These are phyloP conservation scores for Aphelocoma californica DNA, from an alignment of 2,797 vertebrate genomes.

Conservation along the genomic window DNA sequence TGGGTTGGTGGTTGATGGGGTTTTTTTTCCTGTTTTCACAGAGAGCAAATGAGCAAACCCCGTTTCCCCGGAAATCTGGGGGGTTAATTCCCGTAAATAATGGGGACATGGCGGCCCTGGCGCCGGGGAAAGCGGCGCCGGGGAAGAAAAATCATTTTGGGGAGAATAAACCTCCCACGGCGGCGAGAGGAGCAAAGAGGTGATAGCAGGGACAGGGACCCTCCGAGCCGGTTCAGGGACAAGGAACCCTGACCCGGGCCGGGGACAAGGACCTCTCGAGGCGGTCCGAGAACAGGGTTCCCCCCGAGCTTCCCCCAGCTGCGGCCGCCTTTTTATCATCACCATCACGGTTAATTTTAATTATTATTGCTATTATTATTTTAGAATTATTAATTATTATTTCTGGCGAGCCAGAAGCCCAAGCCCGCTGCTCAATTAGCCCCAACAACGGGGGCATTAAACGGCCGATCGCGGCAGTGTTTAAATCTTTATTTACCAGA, in stretches of 20 bases:
- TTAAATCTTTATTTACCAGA: constrained; percentile 96
- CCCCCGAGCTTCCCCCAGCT: background rate
- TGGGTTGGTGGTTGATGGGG: background rate
- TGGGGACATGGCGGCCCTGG: background rate
- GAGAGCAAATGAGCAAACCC: background rate
- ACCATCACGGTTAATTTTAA: background rate
- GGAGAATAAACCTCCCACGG: background rate
- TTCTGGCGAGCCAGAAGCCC: constrained; percentile 77
- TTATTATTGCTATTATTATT: background rate
- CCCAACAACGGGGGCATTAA: constrained; percentile 91
- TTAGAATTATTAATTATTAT: background rate
- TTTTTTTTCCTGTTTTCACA: background rate
- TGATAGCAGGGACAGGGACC: background rate
- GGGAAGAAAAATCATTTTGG: background rate
- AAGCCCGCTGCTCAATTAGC: constrained; percentile 86
- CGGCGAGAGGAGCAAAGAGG: background rate
- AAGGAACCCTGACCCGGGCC: background rate
- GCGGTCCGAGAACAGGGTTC: background rate
- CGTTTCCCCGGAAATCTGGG: background rate
- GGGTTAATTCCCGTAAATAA: background rate
- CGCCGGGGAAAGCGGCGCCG: background rate
- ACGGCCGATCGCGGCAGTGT: constrained; percentile 87
- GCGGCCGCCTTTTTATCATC: background rate
- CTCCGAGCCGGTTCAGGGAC: background rate
- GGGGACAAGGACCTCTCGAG: background rate